Base-by-base conservation (phyloP, 1,140 invertebrate genomes). In the Dendrolimus punctatus region DNA sequence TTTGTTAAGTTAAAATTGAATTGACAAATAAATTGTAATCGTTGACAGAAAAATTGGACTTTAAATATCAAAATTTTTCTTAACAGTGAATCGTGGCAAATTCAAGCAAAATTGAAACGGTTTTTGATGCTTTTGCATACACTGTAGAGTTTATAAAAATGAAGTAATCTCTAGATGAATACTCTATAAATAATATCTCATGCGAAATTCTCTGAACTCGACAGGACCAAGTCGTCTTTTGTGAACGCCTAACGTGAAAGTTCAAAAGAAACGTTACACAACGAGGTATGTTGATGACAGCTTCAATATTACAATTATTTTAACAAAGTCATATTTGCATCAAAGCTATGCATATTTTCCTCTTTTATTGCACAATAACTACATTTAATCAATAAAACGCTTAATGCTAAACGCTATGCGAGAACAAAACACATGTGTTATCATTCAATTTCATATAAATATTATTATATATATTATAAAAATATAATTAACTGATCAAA, bases 151-250 rank as follows among this genome's bases (percentile, higher is more conserved):
- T 23, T 23, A 23, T 23, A 23, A 23, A 23, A 23, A 2, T 23
- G 3, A 23, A 23, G 3, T 23, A 23, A 23, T 23, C 23, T 23
- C 23, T 48, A 37, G 5, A 48, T 48, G 36, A 40, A 49, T 45
- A n/a, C n/a, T 45, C 23, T 6, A 8, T 45, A 6, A 10, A 6
- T 51, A 49, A 45, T 44, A 59, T 62, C 51, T 55, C 8, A 56
- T 42, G 52, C 46, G 51, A 60, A 54, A 64, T 63, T 66, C 66
- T 76, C 66, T 67, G 54, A 60, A 66, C 57, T 74, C 61, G 64
- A 62, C 80, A 86, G 83, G 83, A 86, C 83, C 73, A 86, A 86
- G 80, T 86, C 83, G 59, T 86, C 83, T 62, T 86, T 86, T 80
- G 83, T 86, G 71, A 86, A 86, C 77, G 82, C 82, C 77, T 86